Percentiles rank a stretch among this genome's conserved stretches.
Evolutionary conservation across 2,888 invertebrate species (phyloP).

Genomic region (Oligia latruncula): DNA sequence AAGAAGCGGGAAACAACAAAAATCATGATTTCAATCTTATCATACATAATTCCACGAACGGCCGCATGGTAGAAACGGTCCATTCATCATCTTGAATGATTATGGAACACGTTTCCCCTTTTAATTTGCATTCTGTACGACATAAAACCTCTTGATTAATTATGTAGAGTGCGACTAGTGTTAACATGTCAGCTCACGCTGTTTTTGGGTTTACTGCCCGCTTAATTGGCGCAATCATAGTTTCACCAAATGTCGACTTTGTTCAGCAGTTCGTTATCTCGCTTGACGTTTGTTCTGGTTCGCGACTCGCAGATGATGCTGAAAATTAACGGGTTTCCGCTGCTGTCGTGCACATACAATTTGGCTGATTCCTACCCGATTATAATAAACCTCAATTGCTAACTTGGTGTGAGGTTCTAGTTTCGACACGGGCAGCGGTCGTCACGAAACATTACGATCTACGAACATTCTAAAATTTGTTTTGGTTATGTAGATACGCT

Average conservation of each 20-base stretch:
- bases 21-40: constrained; percentile 56
- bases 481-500: constrained; percentile 67
- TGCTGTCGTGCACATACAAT: constrained; percentile 84
- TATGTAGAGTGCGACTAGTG: constrained; percentile 67
- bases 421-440: constrained; percentile 80
- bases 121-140: constrained; percentile 74
- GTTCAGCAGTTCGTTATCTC: constrained; percentile 60
- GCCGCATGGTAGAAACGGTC: constrained; percentile 55
- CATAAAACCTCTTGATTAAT: constrained; percentile 76
- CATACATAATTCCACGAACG: constrained; percentile 45
- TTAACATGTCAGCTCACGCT: constrained; percentile 59
- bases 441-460: constrained; percentile 77
- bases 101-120: constrained; percentile 70
- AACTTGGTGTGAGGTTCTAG: constrained; percentile 74
- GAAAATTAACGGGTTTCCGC: constrained; percentile 78
- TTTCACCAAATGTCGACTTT: constrained; percentile 49
- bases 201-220: constrained; percentile 73
- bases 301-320: constrained; percentile 69
- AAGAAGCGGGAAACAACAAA: constrained; percentile 32
- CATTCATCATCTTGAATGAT: constrained; percentile 78
- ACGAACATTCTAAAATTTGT: constrained; percentile 73
- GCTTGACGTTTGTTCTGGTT: constrained; percentile 62
- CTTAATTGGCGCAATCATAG: constrained; percentile 64
- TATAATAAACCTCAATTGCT: constrained; percentile 81
- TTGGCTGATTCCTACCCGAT: constrained; percentile 80